A percentile compares a stretch with the other conserved stretches of the same genome.
Evolutionary conservation across 2,797 vertebrate genomes (phyloP).

Genomic region (Melanotaenia parkinsoni): DNA sequence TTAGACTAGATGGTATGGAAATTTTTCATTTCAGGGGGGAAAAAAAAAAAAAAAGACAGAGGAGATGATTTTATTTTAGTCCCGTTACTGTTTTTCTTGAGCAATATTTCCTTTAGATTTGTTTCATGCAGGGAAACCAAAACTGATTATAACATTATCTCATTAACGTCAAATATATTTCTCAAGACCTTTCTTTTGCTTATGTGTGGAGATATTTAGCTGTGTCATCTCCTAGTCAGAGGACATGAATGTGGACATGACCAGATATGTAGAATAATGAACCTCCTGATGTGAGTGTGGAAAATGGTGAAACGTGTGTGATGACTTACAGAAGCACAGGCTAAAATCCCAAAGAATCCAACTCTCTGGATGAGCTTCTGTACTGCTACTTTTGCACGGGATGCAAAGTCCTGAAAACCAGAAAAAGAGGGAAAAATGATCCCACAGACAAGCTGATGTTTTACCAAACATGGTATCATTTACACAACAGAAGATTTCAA

Average conservation of each 20-base stretch:
- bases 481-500: conserved; percentile 2
- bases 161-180: neutral
- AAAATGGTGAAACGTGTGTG: neutral
- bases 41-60: neutral
- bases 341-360: conserved; percentile 91
- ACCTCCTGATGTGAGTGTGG: neutral
- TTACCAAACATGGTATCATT: neutral
- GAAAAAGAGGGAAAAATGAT: conserved; percentile 16
- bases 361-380: conserved; percentile 89
- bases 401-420: conserved; percentile 84
- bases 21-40: neutral
- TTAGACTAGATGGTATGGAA: neutral
- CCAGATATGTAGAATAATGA: conserved; percentile 3
- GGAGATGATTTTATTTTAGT: neutral
- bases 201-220: neutral
- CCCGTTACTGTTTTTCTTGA: neutral
- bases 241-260: neutral
- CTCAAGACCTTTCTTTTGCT: neutral
- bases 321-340: conserved; percentile 89
- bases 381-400: conserved; percentile 84
- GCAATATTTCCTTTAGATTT: neutral
- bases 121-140: neutral
- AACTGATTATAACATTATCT: neutral
- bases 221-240: neutral
- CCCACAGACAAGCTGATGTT: neutral